phyloP scores from a whole-genome alignment of 2,113 vertebrate genomes.

The Corythornis cristatus region DNA sequence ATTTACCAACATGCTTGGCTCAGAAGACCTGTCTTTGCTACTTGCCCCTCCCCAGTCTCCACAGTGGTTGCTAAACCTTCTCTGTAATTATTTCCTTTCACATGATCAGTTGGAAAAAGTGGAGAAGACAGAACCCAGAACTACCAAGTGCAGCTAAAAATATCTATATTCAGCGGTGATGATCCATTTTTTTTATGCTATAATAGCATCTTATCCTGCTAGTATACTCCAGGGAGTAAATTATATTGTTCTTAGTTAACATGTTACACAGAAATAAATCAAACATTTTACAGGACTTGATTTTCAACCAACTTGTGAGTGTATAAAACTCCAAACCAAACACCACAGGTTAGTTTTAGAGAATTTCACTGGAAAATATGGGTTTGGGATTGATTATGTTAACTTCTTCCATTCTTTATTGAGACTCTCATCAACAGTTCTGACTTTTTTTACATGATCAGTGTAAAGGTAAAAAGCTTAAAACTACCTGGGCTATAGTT shows the following conservation, averaged over 20 bases:
- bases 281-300: neutral
- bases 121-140: neutral
- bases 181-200: neutral
- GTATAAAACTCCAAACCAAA: neutral
- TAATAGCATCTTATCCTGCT: neutral
- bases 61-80: neutral
- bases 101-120: neutral
- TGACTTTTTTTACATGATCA: fast-evolving
- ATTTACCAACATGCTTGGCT: neutral
- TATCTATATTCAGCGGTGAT: neutral
- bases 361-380: neutral
- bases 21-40: neutral
- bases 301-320: neutral
- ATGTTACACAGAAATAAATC: neutral
- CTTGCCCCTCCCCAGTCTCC: neutral
- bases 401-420: neutral
- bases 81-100: neutral
- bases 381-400: neutral
- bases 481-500: neutral
- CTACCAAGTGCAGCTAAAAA: neutral
- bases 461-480: neutral
- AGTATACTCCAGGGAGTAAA: neutral
- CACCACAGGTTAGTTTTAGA: neutral
- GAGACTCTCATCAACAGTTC: neutral
- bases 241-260: neutral